Base-by-base conservation (phyloP, 2,113 vertebrate genomes). In the Athene cunicularia region DNA sequence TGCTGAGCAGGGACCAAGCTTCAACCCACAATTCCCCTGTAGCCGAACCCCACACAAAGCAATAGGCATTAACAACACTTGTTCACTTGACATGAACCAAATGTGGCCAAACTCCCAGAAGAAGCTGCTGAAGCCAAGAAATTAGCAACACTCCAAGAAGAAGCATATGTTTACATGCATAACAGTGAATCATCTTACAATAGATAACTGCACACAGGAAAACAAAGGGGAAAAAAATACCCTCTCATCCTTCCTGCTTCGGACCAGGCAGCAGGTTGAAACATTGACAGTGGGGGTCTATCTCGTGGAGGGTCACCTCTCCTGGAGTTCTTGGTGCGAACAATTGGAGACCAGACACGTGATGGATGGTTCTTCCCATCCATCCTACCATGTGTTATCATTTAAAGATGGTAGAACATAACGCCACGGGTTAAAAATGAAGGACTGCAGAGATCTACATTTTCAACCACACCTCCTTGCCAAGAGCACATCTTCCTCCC, bases 321-420 rank as follows among this genome's bases (percentile, higher is more conserved):
- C 14, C 74, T 9, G 60, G 79, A 49, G 24, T 3, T 55, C 41
- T 7, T n/a, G 56, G 50, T 15, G 74, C 18, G 41, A 66, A 35
- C 3, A 14, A 3, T 0, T 1, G 35, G 60, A 49, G 18, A 15
- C 12, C 1, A 6, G 39, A 19, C 5, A 8, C 1, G 0, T 0
- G 26, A 9, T 5, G 80, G 74, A 6, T 11, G 52, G 18, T 9
- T 7, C 43, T 23, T 26, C 64, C 89, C 86, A 12, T 35, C 89
- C 86, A 12, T 35, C 73, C 81, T 19, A 22, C n/a, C 68, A 5
- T 14, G 1, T 1, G 2, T 19, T 19, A 11, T 5, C 50, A 74
- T 75, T 2, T 5, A 28, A 37, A 80, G 52, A 15, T 4, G 3
- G 17, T 10, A 24, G 45, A 70, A 13, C 6, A 2, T n/a, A 17